These are phyloP conservation scores for Tenthredo notha DNA, from an alignment of 2,888 invertebrate species.

Conservation along the genomic window DNA sequence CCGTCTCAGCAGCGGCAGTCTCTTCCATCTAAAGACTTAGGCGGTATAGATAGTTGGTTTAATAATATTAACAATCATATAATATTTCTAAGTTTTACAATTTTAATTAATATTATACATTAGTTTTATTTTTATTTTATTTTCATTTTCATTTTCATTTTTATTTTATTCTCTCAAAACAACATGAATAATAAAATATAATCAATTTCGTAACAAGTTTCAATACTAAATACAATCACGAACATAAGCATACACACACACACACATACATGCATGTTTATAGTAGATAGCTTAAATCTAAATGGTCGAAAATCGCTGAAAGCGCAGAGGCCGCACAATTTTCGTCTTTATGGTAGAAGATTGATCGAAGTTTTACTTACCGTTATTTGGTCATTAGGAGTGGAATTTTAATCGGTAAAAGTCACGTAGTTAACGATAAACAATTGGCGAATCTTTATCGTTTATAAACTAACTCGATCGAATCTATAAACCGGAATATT, in stretches of 20 bases:
- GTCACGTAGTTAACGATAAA: neutral
- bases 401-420: conserved; percentile 1
- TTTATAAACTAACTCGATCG: neutral
- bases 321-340: conserved; percentile 64
- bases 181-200: neutral
- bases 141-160: neutral
- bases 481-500: neutral
- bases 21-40: conserved; percentile 40
- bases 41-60: neutral
- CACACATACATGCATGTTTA: neutral
- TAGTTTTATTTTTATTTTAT: too few species aligned
- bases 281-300: neutral
- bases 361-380: conserved; percentile 67
- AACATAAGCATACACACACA: neutral
- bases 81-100: neutral
- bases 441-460: neutral
- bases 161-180: neutral
- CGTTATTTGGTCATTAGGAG: conserved; percentile 55
- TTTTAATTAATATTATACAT: neutral
- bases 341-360: conserved; percentile 64
- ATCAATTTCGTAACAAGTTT: neutral
- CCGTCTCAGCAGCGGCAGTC: conserved; percentile 83
- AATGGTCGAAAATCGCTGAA: conserved; percentile 70
- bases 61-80: neutral
- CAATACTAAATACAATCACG: neutral